Conservation (phyloP, 2,797 vertebrate species). For the Syngnathus rostellatus region DNA sequence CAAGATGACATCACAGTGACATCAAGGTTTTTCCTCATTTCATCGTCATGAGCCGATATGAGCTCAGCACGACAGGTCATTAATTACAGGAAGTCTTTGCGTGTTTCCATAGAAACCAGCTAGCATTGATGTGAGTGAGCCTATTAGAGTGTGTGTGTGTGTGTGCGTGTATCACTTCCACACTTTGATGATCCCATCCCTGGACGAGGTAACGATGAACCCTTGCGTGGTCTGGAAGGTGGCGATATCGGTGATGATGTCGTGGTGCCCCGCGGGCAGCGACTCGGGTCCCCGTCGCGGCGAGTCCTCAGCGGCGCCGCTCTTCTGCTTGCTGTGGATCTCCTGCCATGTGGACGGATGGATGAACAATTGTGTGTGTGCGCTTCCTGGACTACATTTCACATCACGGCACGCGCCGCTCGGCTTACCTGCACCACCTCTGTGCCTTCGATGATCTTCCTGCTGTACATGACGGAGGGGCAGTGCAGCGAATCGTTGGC, state of each 20-base stretch:
- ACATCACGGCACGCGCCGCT: neutral
- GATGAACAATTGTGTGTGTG: too few relatives aligned
- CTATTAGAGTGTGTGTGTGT: neutral
- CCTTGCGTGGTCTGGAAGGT: constrained; percentile 98
- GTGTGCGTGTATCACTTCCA: constrained; percentile 76
- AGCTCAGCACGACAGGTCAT: neutral
- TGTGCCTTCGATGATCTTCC: constrained; percentile 95
- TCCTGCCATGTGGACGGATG: constrained; percentile 67
- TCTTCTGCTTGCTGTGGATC: constrained; percentile 96
- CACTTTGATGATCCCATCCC: constrained; percentile 96
- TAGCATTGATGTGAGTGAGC: too few relatives aligned
- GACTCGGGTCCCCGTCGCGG: constrained; percentile 88
- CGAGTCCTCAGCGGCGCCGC: constrained; percentile 81
- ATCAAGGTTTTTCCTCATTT: neutral
- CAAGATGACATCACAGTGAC: neutral
- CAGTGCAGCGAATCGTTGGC: constrained; percentile 77
- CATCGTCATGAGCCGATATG: neutral
- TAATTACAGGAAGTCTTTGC: neutral
- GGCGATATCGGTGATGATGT: constrained; percentile 94
- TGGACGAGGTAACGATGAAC: constrained; percentile 93
- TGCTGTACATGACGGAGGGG: constrained; percentile 87
- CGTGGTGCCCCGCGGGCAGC: constrained; percentile 91
- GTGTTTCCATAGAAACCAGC: neutral
- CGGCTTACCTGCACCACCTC: constrained; percentile 81
- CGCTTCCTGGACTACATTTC: too few relatives aligned